Evolutionary conservation across 2,113 vertebrate genomes (phyloP).

Genomic region (Notothenia rossii): DNA sequence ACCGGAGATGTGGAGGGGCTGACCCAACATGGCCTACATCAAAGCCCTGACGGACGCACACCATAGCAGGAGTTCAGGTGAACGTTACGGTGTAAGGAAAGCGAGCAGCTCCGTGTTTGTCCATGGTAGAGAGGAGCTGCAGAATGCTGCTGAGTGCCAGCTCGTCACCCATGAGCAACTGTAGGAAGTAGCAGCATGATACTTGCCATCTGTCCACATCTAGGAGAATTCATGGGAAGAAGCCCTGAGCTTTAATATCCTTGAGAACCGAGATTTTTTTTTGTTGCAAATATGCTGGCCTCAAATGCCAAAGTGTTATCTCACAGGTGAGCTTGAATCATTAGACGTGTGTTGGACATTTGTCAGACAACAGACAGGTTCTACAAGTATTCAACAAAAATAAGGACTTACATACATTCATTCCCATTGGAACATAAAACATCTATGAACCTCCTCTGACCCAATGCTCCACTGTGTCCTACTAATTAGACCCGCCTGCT

Average conservation of each 20-base stretch:
- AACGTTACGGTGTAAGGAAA: conserved; percentile 29
- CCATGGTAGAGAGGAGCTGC: conserved; percentile 44
- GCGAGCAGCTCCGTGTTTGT: conserved; percentile 37
- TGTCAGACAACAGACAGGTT: conserved; percentile 43
- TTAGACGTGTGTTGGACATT: conserved; percentile 56
- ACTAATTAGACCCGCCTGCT: conserved; percentile 47
- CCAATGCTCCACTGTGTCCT: conserved; percentile 2
- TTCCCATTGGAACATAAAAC: conserved; percentile 30
- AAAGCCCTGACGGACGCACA: conserved; percentile 54
- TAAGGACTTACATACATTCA: background rate
- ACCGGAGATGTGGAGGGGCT: conserved; percentile 42
- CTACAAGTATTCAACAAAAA: conserved; percentile 11
- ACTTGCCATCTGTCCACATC: conserved; percentile 65
- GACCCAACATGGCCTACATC: conserved; percentile 58
- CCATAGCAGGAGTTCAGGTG: conserved; percentile 59
- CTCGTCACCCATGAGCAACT: conserved; percentile 59
- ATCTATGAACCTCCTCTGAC: conserved; percentile 10
- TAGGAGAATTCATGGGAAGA: conserved; percentile 21
- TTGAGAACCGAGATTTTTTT: conserved; percentile 2
- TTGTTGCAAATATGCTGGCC: conserved; percentile 42
- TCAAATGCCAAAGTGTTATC: conserved; percentile 51
- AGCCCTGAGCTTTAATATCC: conserved; percentile 3
- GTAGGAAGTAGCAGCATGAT: conserved; percentile 49
- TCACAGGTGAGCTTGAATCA: conserved; percentile 67
- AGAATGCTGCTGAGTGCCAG: conserved; percentile 51